Percentiles rank a stretch among this genome's conserved stretches.
Conservation (phyloP, 2,888 invertebrate species). For the Horisme vitalbata region DNA sequence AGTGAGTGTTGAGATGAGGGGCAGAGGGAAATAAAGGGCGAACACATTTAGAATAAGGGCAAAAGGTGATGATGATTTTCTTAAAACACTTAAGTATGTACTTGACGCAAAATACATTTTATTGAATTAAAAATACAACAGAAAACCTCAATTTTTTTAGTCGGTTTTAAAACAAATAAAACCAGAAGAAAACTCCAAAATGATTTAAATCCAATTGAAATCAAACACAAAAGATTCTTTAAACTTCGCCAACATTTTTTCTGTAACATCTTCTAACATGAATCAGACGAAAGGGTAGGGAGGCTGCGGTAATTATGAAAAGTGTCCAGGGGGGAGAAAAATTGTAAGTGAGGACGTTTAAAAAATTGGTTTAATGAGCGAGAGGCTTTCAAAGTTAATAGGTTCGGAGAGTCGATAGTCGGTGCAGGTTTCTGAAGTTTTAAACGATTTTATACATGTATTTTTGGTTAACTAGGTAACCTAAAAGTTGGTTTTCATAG, state of each 20-base stretch:
- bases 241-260: slow-evolving; percentile 35
- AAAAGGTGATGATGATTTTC: too few relatives aligned
- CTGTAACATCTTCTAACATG: slow-evolving; percentile 76
- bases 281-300: slow-evolving; percentile 42
- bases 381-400: slow-evolving; percentile 78
- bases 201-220: slow-evolving; percentile 28
- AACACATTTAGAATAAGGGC: too few relatives aligned
- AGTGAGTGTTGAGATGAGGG: too few relatives aligned
- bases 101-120: too few relatives aligned
- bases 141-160: too few relatives aligned
- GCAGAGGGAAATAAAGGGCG: too few relatives aligned
- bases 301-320: slow-evolving; percentile 77
- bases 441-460: neutral
- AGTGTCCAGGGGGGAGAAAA: slow-evolving; percentile 74
- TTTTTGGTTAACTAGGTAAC: too few relatives aligned
- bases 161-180: neutral
- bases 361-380: slow-evolving; percentile 76
- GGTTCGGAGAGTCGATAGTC: slow-evolving; percentile 65
- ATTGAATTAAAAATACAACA: too few relatives aligned
- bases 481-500: too few relatives aligned
- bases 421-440: slow-evolving; percentile 29
- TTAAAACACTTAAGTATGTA: too few relatives aligned
- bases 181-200: neutral
- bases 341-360: slow-evolving; percentile 67
- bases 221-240: slow-evolving; percentile 23